Evolutionary conservation across 2,888 invertebrate genomes (phyloP), one percentile per base, ranked within the genome.

Genomic region (Sarcophaga caerulescens): DNA sequence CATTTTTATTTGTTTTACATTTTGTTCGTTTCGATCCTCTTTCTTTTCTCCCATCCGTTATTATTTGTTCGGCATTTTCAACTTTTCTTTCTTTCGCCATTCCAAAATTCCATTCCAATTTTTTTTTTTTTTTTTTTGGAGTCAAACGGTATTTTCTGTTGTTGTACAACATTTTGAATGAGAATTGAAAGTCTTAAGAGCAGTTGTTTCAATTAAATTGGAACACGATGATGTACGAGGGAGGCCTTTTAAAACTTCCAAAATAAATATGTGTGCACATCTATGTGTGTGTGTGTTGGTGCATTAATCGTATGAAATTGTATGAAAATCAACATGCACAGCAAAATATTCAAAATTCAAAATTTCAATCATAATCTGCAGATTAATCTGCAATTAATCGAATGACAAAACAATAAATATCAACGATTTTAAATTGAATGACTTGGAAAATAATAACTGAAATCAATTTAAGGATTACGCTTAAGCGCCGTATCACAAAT

Each of bases 151-250:
- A 35, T 74, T 75, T 63, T 65, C 35, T 74, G 12, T 45, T 5
- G 12, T n/a, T 45, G 14, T 19, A 6, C 19, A 10, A 44, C 1
- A 47, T 63, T 79, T 17, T 2, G 1, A 19, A 25, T 23, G 19
- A 44, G 44, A 74, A 62, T 59, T 65, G 14, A 35, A 35, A 35
- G 65, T 60, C 71, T 75, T 52, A 76, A 57, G 74, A 59, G 71
- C 79, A 76, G 57, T 73, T 73, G 73, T 80, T 85, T 85, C 76
- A 83, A 85, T 77, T 83, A 69, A 76, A 79, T 71, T 79, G 79
- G 85, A 82, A 74, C 71, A 71, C 47, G 47, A 76, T 76, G 14
- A 75, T 66, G 70, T 78, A 19, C 14, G 45, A 47, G 25, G 47
- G 45, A 47, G 25, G 47, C 19, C 3, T 71, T 23, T 12, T 23